Conservation (phyloP, 2,113 vertebrate genomes). For the Pseudolaguvia tuberculata region DNA sequence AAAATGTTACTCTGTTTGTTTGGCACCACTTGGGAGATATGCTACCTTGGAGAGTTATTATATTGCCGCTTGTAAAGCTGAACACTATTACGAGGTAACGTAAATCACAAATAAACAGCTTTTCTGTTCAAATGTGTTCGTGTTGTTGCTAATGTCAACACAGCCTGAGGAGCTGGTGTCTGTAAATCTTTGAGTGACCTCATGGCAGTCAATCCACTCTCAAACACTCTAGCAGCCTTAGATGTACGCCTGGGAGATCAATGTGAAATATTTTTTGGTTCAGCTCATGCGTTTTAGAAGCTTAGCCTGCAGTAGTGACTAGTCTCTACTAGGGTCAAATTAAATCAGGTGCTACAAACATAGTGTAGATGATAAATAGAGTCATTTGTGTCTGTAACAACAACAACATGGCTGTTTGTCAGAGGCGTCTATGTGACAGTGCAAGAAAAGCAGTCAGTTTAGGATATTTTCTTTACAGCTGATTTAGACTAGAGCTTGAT, state of each 20-base stretch:
- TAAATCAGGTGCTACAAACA: conserved; percentile 20
- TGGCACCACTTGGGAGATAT: conserved; percentile 30
- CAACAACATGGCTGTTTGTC: not conserved
- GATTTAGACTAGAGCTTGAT: not conserved
- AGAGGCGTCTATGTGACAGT: conserved; percentile 12
- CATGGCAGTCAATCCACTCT: conserved; percentile 51
- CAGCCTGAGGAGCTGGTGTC: conserved; percentile 57
- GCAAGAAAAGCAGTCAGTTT: not conserved
- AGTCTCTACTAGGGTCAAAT: conserved; percentile 4
- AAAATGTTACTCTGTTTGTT: conserved; percentile 31
- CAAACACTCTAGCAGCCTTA: conserved; percentile 37
- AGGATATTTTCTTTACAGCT: not conserved
- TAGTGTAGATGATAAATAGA: not conserved
- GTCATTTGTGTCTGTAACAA: not conserved
- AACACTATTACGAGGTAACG: conserved; percentile 37
- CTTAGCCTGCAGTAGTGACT: conserved; percentile 12
- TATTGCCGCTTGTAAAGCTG: conserved; percentile 32
- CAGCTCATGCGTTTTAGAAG: conserved; percentile 37
- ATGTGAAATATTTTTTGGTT: conserved; percentile 36
- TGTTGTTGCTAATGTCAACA: conserved; percentile 43
- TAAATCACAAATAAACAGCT: conserved; percentile 45
- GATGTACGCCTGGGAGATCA: conserved; percentile 32
- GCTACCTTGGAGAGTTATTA: conserved; percentile 41
- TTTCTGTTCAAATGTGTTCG: conserved; percentile 40
- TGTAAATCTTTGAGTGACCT: conserved; percentile 61